These are phyloP conservation scores for Psilopsiagon aurifrons DNA, from an alignment of 2,113 vertebrate genomes.

Conservation along the genomic window DNA sequence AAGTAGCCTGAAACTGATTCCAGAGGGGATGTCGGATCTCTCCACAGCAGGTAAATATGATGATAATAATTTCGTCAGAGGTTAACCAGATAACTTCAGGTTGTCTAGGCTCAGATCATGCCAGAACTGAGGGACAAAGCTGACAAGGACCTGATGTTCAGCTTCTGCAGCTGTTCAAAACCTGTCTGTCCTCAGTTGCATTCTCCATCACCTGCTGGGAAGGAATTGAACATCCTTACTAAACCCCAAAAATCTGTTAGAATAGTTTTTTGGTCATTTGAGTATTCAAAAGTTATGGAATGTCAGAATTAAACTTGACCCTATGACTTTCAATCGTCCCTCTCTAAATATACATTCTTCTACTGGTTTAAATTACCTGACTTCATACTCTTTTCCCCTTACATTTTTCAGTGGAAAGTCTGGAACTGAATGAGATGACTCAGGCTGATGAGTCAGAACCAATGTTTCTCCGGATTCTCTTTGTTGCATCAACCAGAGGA, in stretches of 20 bases:
- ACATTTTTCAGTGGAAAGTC: neutral
- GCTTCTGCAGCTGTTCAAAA: neutral
- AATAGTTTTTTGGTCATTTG: rapidly evolving
- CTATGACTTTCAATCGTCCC: neutral
- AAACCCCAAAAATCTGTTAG: neutral
- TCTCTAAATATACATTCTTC: neutral
- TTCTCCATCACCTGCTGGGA: neutral
- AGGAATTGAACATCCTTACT: neutral
- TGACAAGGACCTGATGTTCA: neutral
- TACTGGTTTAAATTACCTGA: neutral
- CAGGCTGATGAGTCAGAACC: neutral
- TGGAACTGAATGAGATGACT: neutral
- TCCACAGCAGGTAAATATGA: neutral
- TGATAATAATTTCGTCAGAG: neutral
- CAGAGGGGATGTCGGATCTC: neutral
- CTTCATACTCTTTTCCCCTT: neutral
- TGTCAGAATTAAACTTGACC: neutral
- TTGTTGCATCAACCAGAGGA: neutral
- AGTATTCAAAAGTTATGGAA: neutral
- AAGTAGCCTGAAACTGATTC: neutral
- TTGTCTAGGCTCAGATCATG: neutral
- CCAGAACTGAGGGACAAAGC: neutral
- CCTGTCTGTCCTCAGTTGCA: neutral
- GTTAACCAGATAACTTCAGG: neutral
- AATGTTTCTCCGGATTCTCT: neutral